Conservation (phyloP, 1,140 invertebrate genomes). For the Polypedilum pembai region DNA sequence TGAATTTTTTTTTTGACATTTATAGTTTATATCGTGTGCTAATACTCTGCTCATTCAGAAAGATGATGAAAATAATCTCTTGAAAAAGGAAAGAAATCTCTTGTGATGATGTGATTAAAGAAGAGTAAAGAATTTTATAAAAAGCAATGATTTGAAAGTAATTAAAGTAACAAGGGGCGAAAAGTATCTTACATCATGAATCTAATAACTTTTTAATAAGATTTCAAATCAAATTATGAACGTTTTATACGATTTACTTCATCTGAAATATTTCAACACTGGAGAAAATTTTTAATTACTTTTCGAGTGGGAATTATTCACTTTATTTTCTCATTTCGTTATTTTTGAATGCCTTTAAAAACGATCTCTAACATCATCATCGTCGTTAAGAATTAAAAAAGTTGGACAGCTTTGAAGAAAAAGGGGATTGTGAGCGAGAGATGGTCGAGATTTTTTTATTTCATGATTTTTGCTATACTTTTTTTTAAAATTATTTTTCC, state of each 20-base stretch:
- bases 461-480: slow-evolving; percentile 12
- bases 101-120: too few relatives aligned
- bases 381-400: neutral
- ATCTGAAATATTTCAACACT: neutral
- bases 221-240: slow-evolving; percentile 22
- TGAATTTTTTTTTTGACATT: neutral
- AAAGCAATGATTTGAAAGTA: too few relatives aligned
- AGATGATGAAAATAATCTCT: too few relatives aligned
- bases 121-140: too few relatives aligned
- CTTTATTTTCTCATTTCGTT: neutral
- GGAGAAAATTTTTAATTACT: neutral
- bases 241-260: neutral
- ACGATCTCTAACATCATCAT: neutral
- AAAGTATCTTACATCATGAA: neutral
- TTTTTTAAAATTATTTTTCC: neutral
- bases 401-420: neutral
- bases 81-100: too few relatives aligned
- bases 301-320: neutral
- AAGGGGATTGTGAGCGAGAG: neutral
- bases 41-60: too few relatives aligned
- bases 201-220: slow-evolving; percentile 26
- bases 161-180: too few relatives aligned
- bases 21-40: too few relatives aligned
- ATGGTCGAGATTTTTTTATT: neutral
- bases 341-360: too few relatives aligned